Evolutionary conservation across 2,888 invertebrate species (phyloP).

Genomic region (Drosophila aldrichi): DNA sequence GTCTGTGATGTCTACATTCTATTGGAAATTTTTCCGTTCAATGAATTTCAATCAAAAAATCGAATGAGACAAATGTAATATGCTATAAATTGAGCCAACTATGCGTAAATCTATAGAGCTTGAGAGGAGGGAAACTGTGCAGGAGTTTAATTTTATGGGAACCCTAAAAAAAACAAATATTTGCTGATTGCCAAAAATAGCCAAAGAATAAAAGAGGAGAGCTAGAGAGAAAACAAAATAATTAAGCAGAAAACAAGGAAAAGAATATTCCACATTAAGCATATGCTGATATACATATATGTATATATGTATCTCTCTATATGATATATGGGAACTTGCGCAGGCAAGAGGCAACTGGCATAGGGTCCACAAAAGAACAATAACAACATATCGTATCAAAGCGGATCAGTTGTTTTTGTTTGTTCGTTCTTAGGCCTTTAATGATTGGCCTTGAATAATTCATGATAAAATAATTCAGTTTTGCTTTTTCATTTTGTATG

Average conservation of each 20-base stretch:
- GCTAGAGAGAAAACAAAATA: constrained; percentile 71
- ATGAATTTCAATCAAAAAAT: constrained; percentile 71
- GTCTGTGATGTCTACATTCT: constrained; percentile 16
- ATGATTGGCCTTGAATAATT: constrained; percentile 77
- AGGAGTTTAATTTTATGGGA: neutral
- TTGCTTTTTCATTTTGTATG: constrained; percentile 8
- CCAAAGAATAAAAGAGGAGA: constrained; percentile 10
- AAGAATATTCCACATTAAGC: constrained; percentile 56
- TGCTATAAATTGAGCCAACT: constrained; percentile 54
- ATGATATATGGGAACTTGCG: constrained; percentile 9
- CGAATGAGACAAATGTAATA: constrained; percentile 31
- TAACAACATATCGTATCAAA: constrained; percentile 49
- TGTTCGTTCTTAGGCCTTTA: constrained; percentile 16
- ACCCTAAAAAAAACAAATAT: neutral
- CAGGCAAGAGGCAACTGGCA: constrained; percentile 5
- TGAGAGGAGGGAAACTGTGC: neutral
- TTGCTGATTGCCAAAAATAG: constrained; percentile 59
- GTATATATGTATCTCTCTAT: neutral
- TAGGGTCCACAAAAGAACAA: constrained; percentile 23
- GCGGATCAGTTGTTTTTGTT: constrained; percentile 22
- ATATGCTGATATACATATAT: constrained; percentile 16
- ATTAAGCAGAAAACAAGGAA: constrained; percentile 42
- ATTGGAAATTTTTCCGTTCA: constrained; percentile 65
- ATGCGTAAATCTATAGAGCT: constrained; percentile 11
- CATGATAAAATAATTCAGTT: constrained; percentile 65